Evolutionary conservation across 2,888 invertebrate species (phyloP).

Genomic region (Chelonus formosanus): DNA sequence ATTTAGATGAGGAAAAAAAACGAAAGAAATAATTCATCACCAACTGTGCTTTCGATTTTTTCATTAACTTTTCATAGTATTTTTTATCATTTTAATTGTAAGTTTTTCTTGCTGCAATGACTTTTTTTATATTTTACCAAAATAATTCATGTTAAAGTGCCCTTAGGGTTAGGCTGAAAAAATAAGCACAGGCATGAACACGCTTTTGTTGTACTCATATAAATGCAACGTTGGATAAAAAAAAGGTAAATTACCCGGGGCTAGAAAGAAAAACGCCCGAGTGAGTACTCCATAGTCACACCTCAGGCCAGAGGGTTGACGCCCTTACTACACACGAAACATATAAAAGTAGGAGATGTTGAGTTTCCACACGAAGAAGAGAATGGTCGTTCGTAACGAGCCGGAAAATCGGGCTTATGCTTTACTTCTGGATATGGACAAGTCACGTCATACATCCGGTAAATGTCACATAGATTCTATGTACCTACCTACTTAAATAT

Average conservation of each 20-base stretch:
- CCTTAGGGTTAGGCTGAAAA: constrained; percentile 14
- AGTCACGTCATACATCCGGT: not conserved
- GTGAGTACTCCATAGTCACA: constrained; percentile 27
- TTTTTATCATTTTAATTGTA: not conserved
- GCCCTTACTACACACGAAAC: constrained; percentile 24
- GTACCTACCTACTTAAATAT: not conserved
- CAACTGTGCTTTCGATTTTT: not conserved
- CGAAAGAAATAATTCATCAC: no score
- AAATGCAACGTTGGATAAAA: constrained; percentile 25
- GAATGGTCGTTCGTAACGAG: constrained; percentile 22
- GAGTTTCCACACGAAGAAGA: constrained; percentile 26
- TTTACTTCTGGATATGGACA: constrained; percentile 24
- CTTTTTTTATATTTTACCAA: constrained; percentile 18
- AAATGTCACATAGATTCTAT: no score
- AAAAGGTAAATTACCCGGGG: constrained; percentile 27
- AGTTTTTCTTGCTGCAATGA: not conserved
- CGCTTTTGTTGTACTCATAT: constrained; percentile 24
- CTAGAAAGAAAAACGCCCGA: constrained; percentile 23
- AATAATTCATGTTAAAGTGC: constrained; percentile 23
- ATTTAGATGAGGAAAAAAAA: no score
- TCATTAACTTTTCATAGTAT: not conserved
- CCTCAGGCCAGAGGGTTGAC: constrained; percentile 34
- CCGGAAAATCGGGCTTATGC: constrained; percentile 35
- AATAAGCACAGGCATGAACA: constrained; percentile 18
- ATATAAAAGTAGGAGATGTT: not conserved